phyloP scores from a whole-genome alignment of 2,888 invertebrate genomes.

The Netelia virgata region DNA sequence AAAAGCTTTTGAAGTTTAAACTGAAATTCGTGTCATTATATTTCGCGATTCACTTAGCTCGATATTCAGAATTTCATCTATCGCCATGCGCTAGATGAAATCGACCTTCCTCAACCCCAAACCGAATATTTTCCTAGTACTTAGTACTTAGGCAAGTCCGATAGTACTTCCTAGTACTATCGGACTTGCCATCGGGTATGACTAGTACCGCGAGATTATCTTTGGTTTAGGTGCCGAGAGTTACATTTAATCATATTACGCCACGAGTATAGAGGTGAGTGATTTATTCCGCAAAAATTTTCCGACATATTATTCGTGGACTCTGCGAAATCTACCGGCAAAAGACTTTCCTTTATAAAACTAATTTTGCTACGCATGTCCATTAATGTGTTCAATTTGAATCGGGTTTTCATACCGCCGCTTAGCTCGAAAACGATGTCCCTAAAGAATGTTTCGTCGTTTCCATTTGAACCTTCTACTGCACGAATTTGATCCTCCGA shows the following conservation, averaged over 20 bases:
- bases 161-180: slow-evolving; percentile 53
- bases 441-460: slow-evolving; percentile 23
- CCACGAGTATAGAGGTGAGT: slow-evolving; percentile 40
- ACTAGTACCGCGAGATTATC: slow-evolving; percentile 42
- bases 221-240: slow-evolving; percentile 22
- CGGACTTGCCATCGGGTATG: slow-evolving; percentile 55
- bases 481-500: slow-evolving; percentile 10
- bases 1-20: slow-evolving; percentile 38
- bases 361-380: slow-evolving; percentile 54
- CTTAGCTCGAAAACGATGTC: slow-evolving; percentile 20
- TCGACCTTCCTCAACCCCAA: slow-evolving; percentile 39
- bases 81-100: slow-evolving; percentile 25
- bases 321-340: slow-evolving; percentile 47
- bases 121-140: slow-evolving; percentile 44
- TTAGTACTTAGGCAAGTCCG: too few relatives aligned
- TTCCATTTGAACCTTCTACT: not conserved
- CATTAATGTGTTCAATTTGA: slow-evolving; percentile 40
- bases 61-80: slow-evolving; percentile 49
- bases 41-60: slow-evolving; percentile 28
- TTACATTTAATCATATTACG: slow-evolving; percentile 43
- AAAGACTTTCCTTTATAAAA: slow-evolving; percentile 56
- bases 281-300: slow-evolving; percentile 54
- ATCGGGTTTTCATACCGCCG: not conserved
- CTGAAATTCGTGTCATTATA: slow-evolving; percentile 14
- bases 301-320: not conserved